Conservation (phyloP, 2,113 vertebrate species). For the Chaetorhynchus papuensis region DNA sequence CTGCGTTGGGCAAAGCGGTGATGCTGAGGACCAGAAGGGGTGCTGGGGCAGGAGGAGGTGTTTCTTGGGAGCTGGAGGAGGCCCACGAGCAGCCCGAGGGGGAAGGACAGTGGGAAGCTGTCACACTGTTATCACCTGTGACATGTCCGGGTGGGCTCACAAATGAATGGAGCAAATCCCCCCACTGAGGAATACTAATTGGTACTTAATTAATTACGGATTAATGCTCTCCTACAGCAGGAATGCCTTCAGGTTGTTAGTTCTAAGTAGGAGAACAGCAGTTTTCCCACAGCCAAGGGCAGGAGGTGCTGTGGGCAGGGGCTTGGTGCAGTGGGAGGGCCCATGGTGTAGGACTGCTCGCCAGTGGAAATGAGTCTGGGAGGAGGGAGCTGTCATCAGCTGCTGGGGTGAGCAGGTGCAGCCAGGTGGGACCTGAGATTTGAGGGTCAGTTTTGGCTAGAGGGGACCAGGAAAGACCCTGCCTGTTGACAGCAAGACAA, state of each 20-base stretch:
- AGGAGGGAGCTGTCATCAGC: not conserved
- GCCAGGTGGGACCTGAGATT: not conserved
- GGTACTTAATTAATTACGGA: not conserved
- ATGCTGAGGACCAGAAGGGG: not conserved
- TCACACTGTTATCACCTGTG: not conserved
- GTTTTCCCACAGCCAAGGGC: not conserved
- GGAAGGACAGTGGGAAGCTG: fast-evolving
- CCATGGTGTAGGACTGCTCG: fast-evolving
- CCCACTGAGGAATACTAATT: not conserved
- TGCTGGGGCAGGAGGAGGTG: not conserved
- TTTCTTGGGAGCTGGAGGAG: not conserved
- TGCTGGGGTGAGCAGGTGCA: not conserved
- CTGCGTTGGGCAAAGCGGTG: fast-evolving
- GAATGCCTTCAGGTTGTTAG: not conserved
- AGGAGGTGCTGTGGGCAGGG: not conserved
- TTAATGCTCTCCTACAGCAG: not conserved
- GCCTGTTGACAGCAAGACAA: not conserved
- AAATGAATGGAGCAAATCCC: not conserved
- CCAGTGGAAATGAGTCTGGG: fast-evolving
- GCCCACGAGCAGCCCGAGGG: fast-evolving
- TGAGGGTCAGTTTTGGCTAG: not conserved
- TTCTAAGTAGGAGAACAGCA: not conserved
- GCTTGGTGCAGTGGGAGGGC: fast-evolving
- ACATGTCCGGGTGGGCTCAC: fast-evolving
- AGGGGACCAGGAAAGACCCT: not conserved